Percentiles rank a stretch among this genome's conserved stretches.
Conservation (phyloP, 2,113 vertebrate genomes). For the Machaerirhynchus nigripectus region DNA sequence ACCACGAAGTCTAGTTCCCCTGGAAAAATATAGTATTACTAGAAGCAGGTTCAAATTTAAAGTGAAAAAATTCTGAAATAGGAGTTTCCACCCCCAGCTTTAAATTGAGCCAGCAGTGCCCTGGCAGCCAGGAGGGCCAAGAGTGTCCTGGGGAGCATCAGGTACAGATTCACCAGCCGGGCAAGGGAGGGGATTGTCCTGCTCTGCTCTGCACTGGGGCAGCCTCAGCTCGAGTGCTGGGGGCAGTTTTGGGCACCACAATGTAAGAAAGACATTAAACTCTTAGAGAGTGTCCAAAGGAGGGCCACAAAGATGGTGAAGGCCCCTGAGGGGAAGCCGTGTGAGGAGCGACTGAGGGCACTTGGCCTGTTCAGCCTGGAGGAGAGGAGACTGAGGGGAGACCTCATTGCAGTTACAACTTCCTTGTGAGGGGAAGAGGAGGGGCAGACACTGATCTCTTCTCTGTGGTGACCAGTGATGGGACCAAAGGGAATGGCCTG, state of each 20-base stretch:
- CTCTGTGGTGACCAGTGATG: neutral
- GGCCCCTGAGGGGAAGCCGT: neutral
- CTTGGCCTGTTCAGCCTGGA: neutral
- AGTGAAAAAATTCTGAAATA: neutral
- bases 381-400: neutral
- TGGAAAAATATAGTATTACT: neutral
- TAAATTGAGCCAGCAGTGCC: neutral
- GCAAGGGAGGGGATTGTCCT: neutral
- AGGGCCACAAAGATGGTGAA: neutral
- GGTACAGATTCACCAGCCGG: rapidly evolving
- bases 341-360: neutral
- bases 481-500: rapidly evolving
- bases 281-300: neutral
- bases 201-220: neutral
- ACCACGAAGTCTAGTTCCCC: neutral
- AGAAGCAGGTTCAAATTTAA: neutral
- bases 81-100: neutral
- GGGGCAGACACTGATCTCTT: neutral
- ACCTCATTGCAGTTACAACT: neutral
- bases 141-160: neutral
- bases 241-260: rapidly evolving
- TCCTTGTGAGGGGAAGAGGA: rapidly evolving
- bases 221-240: neutral
- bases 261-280: neutral
- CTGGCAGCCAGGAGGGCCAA: neutral